Base-by-base conservation (phyloP, 2,888 invertebrate species). In the Sympetrum striolatum region DNA sequence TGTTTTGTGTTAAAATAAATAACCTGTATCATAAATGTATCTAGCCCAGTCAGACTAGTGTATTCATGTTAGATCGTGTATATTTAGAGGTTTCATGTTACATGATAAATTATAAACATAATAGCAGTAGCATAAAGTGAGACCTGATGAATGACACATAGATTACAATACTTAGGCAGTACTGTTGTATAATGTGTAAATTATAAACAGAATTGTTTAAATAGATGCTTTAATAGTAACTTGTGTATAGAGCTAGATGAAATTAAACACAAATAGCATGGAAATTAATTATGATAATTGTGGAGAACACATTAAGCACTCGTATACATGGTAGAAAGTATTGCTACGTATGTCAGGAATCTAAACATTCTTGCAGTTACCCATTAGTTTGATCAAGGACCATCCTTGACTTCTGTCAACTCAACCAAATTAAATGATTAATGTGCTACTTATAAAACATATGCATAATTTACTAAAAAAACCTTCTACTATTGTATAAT, bases 221-320 rank as follows among this genome's bases (percentile, higher is more conserved):
- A 37, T 86, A 86, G 86, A 86, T 86, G 86, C 86, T 86, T 86
- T 37, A 37, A 22, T 86, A 86, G 86, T 60, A 60, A 86, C 18
- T 86, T 37, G 15, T 60, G 2, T 22, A 64, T 86, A 86, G 86
- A 35, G 60, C 86, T 86, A 86, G 86, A 86, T 37, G 22, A 86
- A 37, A 14, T 35, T 31, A 86, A 53, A 64, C 15, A 12, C 15
- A 86, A 86, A 31, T 86, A 86, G 86, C 86, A 86, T 86, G 86
- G 37, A 86, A 60, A 60, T 22, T 58, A 3, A 86, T 39, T 86
- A 6, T 39, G 6, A 18, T n/a, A 31, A 14, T 35, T 18, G n/a
- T 48, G 31, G 31, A 31, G 37, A 37, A 37, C 22, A 35, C 25
- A 0, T 15, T 22, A 60, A 35, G 37, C 60, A 86, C n/a, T 14